phyloP scores from a whole-genome alignment of 1,140 invertebrate species.

The Pogonomyrmex californicus region DNA sequence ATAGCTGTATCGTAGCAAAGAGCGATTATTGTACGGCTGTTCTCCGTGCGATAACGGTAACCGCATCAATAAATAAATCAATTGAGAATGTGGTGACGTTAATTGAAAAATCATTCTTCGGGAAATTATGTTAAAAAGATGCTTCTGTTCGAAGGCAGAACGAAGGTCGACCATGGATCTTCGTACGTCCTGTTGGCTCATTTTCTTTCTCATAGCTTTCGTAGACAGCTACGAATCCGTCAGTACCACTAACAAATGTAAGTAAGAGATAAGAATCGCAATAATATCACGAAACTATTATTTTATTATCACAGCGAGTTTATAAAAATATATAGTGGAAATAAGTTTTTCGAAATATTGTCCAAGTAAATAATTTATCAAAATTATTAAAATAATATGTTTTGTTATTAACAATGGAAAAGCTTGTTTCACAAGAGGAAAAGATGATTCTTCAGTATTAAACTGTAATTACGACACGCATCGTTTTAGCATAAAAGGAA shows the following conservation, averaged over 20 bases:
- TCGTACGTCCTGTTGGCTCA: not conserved
- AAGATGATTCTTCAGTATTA: not conserved
- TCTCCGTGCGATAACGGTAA: not conserved
- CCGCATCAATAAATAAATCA: not conserved
- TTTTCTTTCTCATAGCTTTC: conserved; percentile 9
- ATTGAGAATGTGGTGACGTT: not conserved
- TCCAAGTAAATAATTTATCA: not conserved
- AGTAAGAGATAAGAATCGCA: conserved; percentile 40
- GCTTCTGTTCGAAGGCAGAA: not conserved
- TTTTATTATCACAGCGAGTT: not conserved
- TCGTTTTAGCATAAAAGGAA: not conserved
- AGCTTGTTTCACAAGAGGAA: not conserved
- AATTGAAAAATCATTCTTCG: not conserved
- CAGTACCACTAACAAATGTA: conserved; percentile 49
- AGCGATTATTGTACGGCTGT: not conserved
- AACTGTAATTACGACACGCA: conserved; percentile 2
- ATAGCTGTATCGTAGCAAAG: conserved; percentile 24
- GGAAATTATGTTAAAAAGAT: not conserved
- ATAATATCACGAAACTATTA: conserved; percentile 10
- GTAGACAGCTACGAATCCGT: not conserved
- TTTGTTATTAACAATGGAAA: not conserved
- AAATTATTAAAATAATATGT: too few species aligned
- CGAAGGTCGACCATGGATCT: conserved; percentile 42
- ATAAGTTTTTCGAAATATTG: not conserved
- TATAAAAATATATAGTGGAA: not conserved